Base-by-base conservation (phyloP, 2,113 vertebrate genomes). In the Kryptolebias marmoratus region DNA sequence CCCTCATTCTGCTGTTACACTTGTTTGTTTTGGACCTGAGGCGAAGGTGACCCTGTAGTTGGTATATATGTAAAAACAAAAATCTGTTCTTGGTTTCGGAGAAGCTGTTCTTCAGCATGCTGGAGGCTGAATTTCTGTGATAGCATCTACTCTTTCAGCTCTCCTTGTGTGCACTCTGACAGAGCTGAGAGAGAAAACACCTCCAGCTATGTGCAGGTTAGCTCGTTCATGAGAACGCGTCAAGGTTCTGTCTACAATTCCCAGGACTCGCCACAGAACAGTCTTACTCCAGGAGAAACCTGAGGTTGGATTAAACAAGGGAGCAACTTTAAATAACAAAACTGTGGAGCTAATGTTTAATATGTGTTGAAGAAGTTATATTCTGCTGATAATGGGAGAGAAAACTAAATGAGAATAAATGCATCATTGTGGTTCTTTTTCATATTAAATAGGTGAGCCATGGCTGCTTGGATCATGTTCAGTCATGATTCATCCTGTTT, bases 151-250 rank as follows among this genome's bases (percentile, higher is more conserved):
- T 66, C 57, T 55, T 73, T 64, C 55, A 42, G 54, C 67, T 65
- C 72, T 11, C 4, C 45, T 14, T 60, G 45, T 64, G 10, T 28
- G 50, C 44, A 45, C 67, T 44, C 9, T 66, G 70, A 73, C 66
- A 57, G 70, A 82, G 61, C 81, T 70, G 63, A 71, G 72, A 65
- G 66, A 67, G 56, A 18, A 44, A 49, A 68, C 32, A 61, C 83
- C 77, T 88, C 50, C 75, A 79, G 80, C 62, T 36, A 56, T 27
- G 5, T 61, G 69, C 59, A 62, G 49, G 54, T 59, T 52, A 32
- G 55, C 73, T 66, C 72, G 47, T 61, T 83, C 78, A 68, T 60
- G 74, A 72, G 58, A 64, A 64, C n/a, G 67, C 73, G 56, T 76
- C 39, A 60, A 39, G 48, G 48, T 68, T 58, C 75, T 73, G 58